A percentile compares a stretch with the other conserved stretches of the same genome.
phyloP scores from a whole-genome alignment of 2,888 invertebrate species.

The Metopia argyrocephala region DNA sequence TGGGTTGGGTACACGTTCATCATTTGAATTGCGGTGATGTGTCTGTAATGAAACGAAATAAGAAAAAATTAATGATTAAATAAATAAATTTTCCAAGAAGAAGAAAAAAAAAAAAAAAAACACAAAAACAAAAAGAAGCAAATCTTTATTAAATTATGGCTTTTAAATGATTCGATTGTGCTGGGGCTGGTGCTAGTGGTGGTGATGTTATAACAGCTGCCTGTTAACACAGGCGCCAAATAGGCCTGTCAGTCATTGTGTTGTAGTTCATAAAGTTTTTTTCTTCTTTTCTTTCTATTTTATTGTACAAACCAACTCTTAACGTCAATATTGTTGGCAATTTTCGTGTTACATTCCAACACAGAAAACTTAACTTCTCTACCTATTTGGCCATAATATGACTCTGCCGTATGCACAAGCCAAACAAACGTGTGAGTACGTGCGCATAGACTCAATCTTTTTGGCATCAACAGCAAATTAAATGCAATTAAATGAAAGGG shows the following conservation, averaged over 20 bases:
- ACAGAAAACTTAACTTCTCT: constrained; percentile 25
- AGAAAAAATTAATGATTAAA: neutral
- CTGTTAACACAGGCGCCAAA: constrained; percentile 46
- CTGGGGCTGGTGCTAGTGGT: neutral
- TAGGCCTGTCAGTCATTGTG: neutral
- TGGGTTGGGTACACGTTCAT: constrained; percentile 78
- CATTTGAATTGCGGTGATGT: constrained; percentile 74
- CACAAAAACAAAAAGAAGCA: neutral
- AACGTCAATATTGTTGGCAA: constrained; percentile 36
- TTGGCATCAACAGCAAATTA: constrained; percentile 52
- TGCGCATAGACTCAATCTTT: constrained; percentile 45
- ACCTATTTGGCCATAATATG: constrained; percentile 24
- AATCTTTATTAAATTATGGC: constrained; percentile 34
- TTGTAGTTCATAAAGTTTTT: too few species aligned
- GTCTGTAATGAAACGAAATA: constrained; percentile 75
- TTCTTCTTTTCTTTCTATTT: neutral
- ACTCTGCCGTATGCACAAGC: too few species aligned
- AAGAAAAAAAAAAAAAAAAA: neutral
- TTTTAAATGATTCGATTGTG: constrained; percentile 2
- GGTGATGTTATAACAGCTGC: constrained; percentile 40
- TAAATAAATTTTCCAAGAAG: neutral
- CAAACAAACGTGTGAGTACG: too few species aligned
- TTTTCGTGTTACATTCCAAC: constrained; percentile 39
- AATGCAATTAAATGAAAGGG: constrained; percentile 55
- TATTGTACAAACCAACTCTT: neutral